Percentiles rank a stretch among this genome's conserved stretches.
These are phyloP conservation scores for Ictalurus punctatus DNA, from an alignment of 2,113 vertebrate genomes.

Conservation along the genomic window DNA sequence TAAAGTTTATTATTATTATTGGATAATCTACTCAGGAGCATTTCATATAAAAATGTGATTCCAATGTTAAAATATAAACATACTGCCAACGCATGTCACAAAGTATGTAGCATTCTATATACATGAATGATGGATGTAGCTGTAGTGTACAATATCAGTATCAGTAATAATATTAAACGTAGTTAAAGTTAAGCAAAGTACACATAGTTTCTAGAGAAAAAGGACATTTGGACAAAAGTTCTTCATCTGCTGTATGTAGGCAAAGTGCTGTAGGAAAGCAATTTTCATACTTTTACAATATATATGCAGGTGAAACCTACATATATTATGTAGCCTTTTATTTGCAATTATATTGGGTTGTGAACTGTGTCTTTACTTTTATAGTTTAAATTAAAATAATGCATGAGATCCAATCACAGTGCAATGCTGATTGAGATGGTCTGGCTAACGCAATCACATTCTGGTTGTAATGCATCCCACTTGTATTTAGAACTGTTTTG, in stretches of 20 bases:
- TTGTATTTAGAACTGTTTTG: not conserved
- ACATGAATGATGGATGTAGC: not conserved
- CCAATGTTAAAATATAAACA: not conserved
- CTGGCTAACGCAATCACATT: not conserved
- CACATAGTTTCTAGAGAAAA: not conserved
- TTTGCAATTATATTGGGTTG: not conserved
- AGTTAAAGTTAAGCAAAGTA: not conserved
- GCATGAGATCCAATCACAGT: not conserved
- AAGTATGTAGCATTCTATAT: not conserved
- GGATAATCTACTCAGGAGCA: not conserved
- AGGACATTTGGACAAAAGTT: not conserved
- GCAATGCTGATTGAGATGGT: not conserved
- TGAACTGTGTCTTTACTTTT: not conserved
- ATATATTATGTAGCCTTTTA: not conserved
- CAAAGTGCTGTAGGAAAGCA: not conserved
- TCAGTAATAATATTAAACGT: not conserved
- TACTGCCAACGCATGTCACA: not conserved
- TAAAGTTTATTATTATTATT: not conserved
- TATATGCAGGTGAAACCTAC: not conserved
- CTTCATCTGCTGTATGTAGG: not conserved
- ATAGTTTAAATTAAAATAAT: not conserved
- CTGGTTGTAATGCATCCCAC: not conserved
- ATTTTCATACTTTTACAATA: too few relatives aligned
- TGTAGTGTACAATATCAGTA: not conserved
- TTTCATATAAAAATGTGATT: not conserved